Evolutionary conservation across 2,797 vertebrate species (phyloP).

Genomic region (Platalea minor): DNA sequence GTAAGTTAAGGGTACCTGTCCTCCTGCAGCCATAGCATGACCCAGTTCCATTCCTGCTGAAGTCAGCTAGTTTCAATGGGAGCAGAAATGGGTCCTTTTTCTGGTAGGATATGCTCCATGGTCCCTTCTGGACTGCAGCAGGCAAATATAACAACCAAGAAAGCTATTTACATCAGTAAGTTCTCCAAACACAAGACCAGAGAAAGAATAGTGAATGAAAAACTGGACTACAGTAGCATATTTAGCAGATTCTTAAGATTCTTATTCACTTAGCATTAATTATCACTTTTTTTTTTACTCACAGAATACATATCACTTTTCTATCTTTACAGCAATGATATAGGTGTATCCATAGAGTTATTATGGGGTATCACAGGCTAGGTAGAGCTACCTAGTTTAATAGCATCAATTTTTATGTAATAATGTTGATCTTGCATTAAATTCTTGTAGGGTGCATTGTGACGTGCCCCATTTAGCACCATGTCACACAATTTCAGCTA

Average conservation of each 20-base stretch:
- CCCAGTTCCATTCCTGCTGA: not conserved
- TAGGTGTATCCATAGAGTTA: not conserved
- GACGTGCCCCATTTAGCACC: constrained; percentile 42
- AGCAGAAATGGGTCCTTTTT: not conserved
- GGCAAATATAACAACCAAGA: not conserved
- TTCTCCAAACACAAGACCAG: not conserved
- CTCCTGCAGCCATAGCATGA: not conserved
- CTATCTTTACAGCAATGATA: not conserved
- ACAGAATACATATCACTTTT: not conserved
- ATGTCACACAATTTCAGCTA: constrained; percentile 39
- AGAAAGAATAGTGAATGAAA: not conserved
- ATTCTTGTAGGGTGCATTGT: constrained; percentile 18
- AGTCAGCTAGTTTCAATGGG: not conserved
- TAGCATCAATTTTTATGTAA: constrained; percentile 21
- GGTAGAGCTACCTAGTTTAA: constrained; percentile 38
- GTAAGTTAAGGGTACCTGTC: not conserved
- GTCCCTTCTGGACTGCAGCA: not conserved
- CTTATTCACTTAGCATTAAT: not conserved
- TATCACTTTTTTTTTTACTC: not conserved
- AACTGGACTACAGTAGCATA: not conserved
- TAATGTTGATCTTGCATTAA: constrained; percentile 29
- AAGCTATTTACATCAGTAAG: not conserved
- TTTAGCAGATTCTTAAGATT: not conserved
- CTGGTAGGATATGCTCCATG: too few species aligned
- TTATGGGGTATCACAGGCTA: not conserved